Evolutionary conservation across 1,140 invertebrate species (phyloP).

Genomic region (Hetaerina americana): DNA sequence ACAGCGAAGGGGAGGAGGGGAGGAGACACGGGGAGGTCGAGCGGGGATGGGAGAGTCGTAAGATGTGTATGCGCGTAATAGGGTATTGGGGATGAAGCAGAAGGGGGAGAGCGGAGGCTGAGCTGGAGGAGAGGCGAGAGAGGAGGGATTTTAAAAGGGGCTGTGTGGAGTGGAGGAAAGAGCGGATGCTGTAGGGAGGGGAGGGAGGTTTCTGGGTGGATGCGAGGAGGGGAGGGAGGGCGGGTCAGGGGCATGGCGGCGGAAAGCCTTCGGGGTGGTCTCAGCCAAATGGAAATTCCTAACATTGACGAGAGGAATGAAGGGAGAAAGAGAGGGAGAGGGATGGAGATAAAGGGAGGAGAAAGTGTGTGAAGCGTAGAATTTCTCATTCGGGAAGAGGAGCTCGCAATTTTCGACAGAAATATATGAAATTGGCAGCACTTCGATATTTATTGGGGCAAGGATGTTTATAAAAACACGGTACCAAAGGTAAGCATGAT

Average conservation of each 20-base stretch:
- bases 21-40: neutral
- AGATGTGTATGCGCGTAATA: no score
- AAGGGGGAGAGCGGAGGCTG: no score
- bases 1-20: neutral
- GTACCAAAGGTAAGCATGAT: no score
- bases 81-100: no score
- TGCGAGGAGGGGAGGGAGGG: neutral
- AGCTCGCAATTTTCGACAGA: neutral
- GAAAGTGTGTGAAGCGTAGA: neutral
- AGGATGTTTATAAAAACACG: no score
- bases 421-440: no score
- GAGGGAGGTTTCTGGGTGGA: neutral
- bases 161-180: neutral
- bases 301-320: neutral
- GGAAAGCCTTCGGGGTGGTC: neutral
- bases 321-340: neutral
- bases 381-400: neutral
- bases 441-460: no score
- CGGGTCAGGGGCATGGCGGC: neutral
- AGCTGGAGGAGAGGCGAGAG: neutral
- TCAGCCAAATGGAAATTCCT: neutral
- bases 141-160: neutral
- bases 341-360: neutral
- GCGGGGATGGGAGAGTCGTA: no score
- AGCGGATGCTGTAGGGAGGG: neutral